Evolutionary conservation across 2,113 vertebrate genomes (phyloP), one percentile per base, ranked within the genome.

Genomic region (Oncorhynchus mykiss): DNA sequence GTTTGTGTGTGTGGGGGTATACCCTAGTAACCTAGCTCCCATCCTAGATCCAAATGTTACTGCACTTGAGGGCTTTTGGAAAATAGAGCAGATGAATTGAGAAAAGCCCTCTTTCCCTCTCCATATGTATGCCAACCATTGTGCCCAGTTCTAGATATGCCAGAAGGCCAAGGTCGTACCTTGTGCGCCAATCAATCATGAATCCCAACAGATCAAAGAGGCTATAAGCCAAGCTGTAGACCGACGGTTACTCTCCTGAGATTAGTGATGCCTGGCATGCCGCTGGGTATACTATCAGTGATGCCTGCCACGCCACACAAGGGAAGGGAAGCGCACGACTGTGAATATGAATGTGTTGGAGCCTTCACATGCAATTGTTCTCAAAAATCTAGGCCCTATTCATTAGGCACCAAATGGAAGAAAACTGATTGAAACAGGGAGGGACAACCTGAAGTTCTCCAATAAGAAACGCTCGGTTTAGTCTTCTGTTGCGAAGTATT

Each of bases 161-260:
- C 14, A 71, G 67, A 57, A 67, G 25, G 65, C 11, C 65, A 67
- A 67, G 22, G 65, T 29, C 24, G 13, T 73, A 22, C 39, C 72
- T 2, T 25, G 27, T 65, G 51, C 13, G 39, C n/a, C 60, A 82
- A 67, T 62, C 67, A 57, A 70, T 75, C 80, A 76, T 72, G 71
- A 70, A 82, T 80, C 65, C 13, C 82, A 71, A 70, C 78, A 76
- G 25, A 77, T 82, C 82, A 73, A 27, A 81, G 75, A 67, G 76
- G 60, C 39, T 6, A 57, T 39, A n/a, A 49, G 18, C 77, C n/a
- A 75, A 81, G 76, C 80, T 20, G 72, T 72, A 31, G 16, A 5
- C 51, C 13, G n/a, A 31, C 24, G 20, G 76, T 12, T 39, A n/a
- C 16, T n/a, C 20, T n/a, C 13, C 24, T 75, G 65, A 5, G 49